Percentiles rank a stretch among this genome's conserved stretches.
Conservation (phyloP, 1,140 invertebrate species). For the Chrysoperla carnea region DNA sequence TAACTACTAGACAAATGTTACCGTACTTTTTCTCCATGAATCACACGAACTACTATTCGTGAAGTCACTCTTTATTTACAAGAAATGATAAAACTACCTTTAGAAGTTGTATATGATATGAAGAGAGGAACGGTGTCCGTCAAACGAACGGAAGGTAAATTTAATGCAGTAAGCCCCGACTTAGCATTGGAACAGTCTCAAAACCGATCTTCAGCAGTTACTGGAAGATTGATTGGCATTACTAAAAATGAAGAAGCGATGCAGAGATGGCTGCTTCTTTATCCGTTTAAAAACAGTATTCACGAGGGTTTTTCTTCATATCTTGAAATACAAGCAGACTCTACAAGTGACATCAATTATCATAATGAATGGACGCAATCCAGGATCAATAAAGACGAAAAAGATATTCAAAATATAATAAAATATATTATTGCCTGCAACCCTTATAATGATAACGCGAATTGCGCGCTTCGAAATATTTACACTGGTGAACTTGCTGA, state of each 20-base stretch:
- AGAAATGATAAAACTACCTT: constrained; percentile 10
- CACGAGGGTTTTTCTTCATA: no score
- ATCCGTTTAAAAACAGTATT: no score
- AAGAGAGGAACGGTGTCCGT: constrained; percentile 11
- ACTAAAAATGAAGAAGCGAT: constrained; percentile 11
- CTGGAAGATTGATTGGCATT: constrained; percentile 13
- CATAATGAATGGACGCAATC: no score
- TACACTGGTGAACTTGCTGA: constrained; percentile 10
- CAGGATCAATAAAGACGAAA: no score
- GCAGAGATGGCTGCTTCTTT: no score
- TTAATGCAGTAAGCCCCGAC: constrained; percentile 8
- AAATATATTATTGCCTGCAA: constrained; percentile 7
- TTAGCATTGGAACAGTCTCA: constrained; percentile 9
- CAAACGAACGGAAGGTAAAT: constrained; percentile 9
- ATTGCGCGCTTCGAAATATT: constrained; percentile 9
- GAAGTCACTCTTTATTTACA: constrained; percentile 10
- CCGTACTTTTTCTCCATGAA: constrained; percentile 6
- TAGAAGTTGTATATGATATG: constrained; percentile 9
- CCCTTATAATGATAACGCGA: constrained; percentile 4
- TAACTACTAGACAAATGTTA: constrained; percentile 8
- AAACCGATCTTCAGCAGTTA: constrained; percentile 10
- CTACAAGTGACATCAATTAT: no score
- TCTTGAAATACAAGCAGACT: no score
- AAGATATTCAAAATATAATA: no score
- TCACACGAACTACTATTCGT: constrained; percentile 2